Evolutionary conservation across 64 coral and sea anemone genomes (phyloP).

Genomic region (Stichodactyla helianthus): DNA sequence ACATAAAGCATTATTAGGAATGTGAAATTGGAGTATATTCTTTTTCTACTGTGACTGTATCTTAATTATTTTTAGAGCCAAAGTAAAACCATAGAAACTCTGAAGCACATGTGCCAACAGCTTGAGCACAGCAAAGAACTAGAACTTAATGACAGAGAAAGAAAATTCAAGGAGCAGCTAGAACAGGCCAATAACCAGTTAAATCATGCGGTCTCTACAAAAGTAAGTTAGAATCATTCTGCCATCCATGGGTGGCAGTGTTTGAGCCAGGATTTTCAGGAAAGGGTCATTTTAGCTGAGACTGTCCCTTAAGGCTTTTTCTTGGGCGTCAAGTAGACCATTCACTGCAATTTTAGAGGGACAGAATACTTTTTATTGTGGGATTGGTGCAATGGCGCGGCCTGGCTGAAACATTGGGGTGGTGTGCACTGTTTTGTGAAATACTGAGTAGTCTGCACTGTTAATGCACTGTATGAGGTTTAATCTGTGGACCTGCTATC

Average conservation of each 20-base stretch:
- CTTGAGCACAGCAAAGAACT: background rate
- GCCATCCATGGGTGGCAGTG: background rate
- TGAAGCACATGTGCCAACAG: background rate
- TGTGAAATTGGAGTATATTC: background rate
- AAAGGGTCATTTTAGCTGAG: too few relatives aligned
- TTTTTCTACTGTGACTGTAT: background rate
- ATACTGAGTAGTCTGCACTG: too few relatives aligned
- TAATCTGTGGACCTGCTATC: too few relatives aligned
- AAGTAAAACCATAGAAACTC: background rate
- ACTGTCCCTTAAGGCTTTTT: too few relatives aligned
- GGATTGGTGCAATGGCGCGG: too few relatives aligned
- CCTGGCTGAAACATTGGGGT: too few relatives aligned
- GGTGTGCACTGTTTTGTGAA: too few relatives aligned
- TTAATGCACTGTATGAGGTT: too few relatives aligned
- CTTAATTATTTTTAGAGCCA: background rate
- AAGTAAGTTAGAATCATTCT: background rate
- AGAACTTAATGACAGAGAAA: background rate
- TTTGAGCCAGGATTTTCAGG: background rate
- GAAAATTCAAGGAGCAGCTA: background rate
- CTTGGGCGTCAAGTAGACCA: too few relatives aligned
- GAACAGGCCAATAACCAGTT: background rate
- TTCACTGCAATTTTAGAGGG: too few relatives aligned
- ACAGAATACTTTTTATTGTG: too few relatives aligned
- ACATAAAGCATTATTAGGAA: too few relatives aligned
- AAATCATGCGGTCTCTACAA: constrained; percentile 1